Percentiles rank a stretch among this genome's conserved stretches.
These are phyloP conservation scores for Bursaphelenchus mucronatus DNA, from an alignment of 1,140 invertebrate genomes.

Conservation along the genomic window DNA sequence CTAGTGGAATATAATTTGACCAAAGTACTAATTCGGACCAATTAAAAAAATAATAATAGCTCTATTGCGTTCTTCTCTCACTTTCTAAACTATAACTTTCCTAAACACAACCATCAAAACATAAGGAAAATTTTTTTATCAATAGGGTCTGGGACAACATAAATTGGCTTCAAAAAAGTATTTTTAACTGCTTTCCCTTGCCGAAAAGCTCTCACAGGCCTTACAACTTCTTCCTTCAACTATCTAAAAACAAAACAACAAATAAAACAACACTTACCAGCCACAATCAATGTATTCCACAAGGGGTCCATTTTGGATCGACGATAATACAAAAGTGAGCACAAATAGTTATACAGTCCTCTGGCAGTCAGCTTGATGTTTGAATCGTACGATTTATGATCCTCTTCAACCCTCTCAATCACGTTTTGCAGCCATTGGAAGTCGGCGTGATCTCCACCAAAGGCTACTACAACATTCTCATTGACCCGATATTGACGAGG, in stretches of 20 bases:
- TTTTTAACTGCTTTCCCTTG: neutral
- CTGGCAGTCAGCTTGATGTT: constrained; percentile 45
- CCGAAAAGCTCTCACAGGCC: neutral
- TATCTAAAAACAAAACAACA: constrained; percentile 18
- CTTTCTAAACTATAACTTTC: no score
- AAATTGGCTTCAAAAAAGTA: neutral
- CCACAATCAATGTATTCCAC: constrained; percentile 56
- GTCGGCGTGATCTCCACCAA: constrained; percentile 57
- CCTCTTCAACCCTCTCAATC: constrained; percentile 48
- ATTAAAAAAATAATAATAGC: no score
- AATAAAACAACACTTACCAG: constrained; percentile 32
- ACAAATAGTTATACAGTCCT: constrained; percentile 52
- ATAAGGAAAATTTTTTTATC: neutral
- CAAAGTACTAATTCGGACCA: no score
- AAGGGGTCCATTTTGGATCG: constrained; percentile 58
- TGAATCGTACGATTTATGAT: constrained; percentile 28
- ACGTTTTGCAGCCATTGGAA: constrained; percentile 60
- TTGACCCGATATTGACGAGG: constrained; percentile 48
- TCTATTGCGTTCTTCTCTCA: no score
- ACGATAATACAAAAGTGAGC: constrained; percentile 53
- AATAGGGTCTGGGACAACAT: neutral
- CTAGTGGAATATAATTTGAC: neutral
- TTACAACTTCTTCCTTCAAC: neutral
- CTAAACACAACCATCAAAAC: constrained; percentile 4
- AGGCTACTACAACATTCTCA: constrained; percentile 47